Evolutionary conservation across 1,140 invertebrate genomes (phyloP), one percentile per base, ranked within the genome.

Genomic region (Caenorhabditis brenneri): DNA sequence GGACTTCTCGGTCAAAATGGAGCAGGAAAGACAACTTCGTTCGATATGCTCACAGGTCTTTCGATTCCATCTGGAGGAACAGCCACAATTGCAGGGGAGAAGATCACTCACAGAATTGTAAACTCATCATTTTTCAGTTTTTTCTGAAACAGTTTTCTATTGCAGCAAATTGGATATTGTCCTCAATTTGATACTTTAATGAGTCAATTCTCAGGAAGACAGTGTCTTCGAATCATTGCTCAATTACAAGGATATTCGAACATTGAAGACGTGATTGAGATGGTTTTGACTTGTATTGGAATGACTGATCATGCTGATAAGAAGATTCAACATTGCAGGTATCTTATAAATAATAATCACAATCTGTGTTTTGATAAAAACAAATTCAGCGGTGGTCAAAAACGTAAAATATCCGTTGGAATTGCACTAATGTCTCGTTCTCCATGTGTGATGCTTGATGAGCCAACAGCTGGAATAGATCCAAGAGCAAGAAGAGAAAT

Each of bases 41-140:
- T 94, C 85, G 92, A 93, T 87, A 93, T 94, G 91, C 86, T 94
- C 84, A 96, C 95, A 1, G 96, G 96, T 12, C 94, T 95, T 88
- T 91, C 93, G 46, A 86, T 91, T 49, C 91, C 93, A 15, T 93
- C 94, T 6, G 90, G 89, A 42, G 94, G 94, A 19, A 91, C 91
- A 87, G 93, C 93, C 65, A 90, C 89, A 80, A 87, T 92, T 78
- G 65, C 22, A 22, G 53, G 48, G 27, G 12, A 78, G 10, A 29
- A 86, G 31, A 83, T 74, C 19, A 79, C 85, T 12, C 15, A 86
- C 12, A n/a, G 33, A 7, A 83, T 83, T 55, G 81, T 84, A 69
- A 16, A 16, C 1, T 4, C 3, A 24, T 42, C 24, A 24, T 24
- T 24, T 12, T 10, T 42, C 22, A 24, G 22, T 29, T 3, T 60